Evolutionary conservation across 2,113 vertebrate species (phyloP).

Genomic region (Petaurus breviceps): DNA sequence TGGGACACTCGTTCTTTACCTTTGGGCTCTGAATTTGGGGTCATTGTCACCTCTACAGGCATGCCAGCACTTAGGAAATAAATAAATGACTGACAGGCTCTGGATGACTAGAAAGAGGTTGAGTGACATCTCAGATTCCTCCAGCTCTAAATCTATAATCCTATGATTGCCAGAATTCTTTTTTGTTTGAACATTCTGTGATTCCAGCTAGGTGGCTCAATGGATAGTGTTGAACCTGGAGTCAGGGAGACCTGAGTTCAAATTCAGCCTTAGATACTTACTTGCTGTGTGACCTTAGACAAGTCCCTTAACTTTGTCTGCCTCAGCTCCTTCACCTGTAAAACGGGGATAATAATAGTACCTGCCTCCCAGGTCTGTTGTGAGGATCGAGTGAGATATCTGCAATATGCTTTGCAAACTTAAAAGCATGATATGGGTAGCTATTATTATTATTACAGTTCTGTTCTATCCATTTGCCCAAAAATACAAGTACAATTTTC

Average conservation of each 20-base stretch:
- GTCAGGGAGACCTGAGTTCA: not conserved
- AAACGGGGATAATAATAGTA: not conserved
- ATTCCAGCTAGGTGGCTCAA: not conserved
- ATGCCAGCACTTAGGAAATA: no score
- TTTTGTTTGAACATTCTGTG: no score
- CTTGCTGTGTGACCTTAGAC: not conserved
- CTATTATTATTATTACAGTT: not conserved
- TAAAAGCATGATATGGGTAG: not conserved
- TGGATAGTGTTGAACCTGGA: not conserved
- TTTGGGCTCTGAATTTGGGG: no score
- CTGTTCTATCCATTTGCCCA: not conserved
- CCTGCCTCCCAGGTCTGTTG: not conserved
- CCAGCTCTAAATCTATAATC: no score
- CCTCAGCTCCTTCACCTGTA: not conserved
- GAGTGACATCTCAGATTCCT: no score
- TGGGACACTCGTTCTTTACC: no score
- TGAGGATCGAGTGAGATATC: not conserved
- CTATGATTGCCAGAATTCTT: no score
- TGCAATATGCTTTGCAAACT: not conserved
- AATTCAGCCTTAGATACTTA: not conserved
- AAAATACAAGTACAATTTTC: not conserved
- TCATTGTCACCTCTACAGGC: no score
- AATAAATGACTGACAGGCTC: no score
- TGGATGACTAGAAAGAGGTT: no score
- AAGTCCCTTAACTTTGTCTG: not conserved